A percentile compares a stretch with the other conserved stretches of the same genome.
Conservation (phyloP, 2,113 vertebrate genomes). For the Acanthochromis polyacanthus region DNA sequence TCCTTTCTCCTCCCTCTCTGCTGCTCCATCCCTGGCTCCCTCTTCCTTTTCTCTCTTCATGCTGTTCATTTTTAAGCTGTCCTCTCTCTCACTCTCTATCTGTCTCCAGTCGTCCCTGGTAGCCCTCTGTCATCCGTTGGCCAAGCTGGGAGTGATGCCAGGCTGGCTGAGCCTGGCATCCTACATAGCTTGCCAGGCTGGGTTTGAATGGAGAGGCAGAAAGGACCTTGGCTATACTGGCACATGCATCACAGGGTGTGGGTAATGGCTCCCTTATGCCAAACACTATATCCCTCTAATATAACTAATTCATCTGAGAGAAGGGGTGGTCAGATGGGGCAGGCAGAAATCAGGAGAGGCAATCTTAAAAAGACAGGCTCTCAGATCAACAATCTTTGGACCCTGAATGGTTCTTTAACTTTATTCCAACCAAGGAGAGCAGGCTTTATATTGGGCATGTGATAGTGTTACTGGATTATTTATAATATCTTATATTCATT, state of each 20-base stretch:
- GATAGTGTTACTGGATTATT: conserved; percentile 44
- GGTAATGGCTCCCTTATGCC: conserved; percentile 67
- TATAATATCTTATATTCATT: conserved; percentile 49
- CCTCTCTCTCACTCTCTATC: conserved; percentile 17
- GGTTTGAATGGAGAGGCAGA: conserved; percentile 66
- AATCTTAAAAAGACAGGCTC: conserved; percentile 42
- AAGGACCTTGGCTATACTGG: conserved; percentile 75
- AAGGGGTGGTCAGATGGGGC: conserved; percentile 34
- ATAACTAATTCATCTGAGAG: conserved; percentile 72
- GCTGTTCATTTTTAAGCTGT: conserved; percentile 25
- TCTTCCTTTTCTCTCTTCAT: conserved; percentile 8
- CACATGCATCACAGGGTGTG: conserved; percentile 64
- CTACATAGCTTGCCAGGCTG: conserved; percentile 48
- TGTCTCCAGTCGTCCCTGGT: conserved; percentile 55
- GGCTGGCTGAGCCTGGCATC: conserved; percentile 64
- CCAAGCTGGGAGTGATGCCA: conserved; percentile 73
- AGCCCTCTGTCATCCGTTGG: conserved; percentile 68
- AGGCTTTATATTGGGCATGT: conserved; percentile 27
- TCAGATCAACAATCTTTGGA: conserved; percentile 49
- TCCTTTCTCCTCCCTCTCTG: not conserved
- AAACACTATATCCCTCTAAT: conserved; percentile 73
- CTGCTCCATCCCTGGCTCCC: conserved; percentile 1
- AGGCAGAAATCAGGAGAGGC: conserved; percentile 28
- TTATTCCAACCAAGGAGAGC: conserved; percentile 32
- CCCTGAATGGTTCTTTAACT: conserved; percentile 24